Evolutionary conservation across 2,797 vertebrate species (phyloP).

Genomic region (Falco rusticolus): DNA sequence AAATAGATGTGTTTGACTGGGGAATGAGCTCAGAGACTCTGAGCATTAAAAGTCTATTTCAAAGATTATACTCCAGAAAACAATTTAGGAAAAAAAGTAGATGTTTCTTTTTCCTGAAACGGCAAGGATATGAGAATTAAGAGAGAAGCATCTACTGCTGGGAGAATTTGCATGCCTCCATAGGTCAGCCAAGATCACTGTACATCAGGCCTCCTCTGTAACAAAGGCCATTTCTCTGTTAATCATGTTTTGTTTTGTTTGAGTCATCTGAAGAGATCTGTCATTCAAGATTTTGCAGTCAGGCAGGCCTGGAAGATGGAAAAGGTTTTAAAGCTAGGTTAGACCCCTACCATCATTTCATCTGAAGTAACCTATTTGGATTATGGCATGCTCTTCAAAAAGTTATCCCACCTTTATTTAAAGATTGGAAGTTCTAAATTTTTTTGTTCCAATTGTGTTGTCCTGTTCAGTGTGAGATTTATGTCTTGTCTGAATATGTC

Average conservation of each 20-base stretch:
- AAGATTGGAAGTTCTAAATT: background rate
- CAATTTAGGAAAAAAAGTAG: background rate
- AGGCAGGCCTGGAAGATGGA: background rate
- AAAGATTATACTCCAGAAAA: background rate
- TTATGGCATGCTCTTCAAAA: background rate
- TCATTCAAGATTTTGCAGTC: background rate
- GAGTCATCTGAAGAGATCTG: background rate
- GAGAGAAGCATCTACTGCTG: background rate
- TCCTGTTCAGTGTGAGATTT: background rate
- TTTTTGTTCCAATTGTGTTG: background rate
- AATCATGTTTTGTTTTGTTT: background rate
- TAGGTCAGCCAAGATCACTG: background rate
- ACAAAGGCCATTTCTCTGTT: background rate
- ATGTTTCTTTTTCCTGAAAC: background rate
- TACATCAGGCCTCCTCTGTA: background rate
- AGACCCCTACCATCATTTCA: background rate
- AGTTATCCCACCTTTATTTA: background rate
- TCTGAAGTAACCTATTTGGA: background rate
- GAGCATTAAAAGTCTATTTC: background rate
- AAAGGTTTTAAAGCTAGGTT: background rate
- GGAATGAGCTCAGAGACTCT: background rate
- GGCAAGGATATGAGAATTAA: background rate
- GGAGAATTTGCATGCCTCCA: background rate
- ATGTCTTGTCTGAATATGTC: background rate
- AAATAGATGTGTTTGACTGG: background rate